Conservation (phyloP, 2,888 invertebrate genomes). For the Diogma glabrata region DNA sequence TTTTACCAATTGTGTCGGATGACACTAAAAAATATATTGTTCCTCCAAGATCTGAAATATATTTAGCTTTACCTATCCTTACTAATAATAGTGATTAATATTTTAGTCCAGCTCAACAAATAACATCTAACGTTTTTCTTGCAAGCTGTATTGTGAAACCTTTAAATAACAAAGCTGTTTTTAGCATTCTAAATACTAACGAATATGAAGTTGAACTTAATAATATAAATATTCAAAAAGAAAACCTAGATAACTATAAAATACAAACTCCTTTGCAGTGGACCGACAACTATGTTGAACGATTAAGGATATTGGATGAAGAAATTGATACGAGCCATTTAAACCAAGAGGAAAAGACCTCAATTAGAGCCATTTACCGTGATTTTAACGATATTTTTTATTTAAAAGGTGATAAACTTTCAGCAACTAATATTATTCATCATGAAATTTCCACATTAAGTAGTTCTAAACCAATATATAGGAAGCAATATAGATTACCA, state of each 20-base stretch:
- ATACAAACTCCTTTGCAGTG: neutral
- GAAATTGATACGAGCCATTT: neutral
- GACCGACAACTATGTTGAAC: neutral
- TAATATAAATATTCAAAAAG: neutral
- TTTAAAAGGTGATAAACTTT: conserved; percentile 9
- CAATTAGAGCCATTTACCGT: neutral
- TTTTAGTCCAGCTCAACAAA: neutral
- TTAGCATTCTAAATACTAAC: conserved; percentile 4
- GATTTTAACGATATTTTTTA: conserved; percentile 7
- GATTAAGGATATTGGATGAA: neutral
- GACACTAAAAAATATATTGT: neutral
- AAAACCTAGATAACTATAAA: neutral
- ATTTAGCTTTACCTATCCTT: neutral
- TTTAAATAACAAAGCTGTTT: neutral
- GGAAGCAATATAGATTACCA: conserved; percentile 2
- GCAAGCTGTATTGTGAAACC: neutral
- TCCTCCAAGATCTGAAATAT: neutral
- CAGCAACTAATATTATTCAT: neutral
- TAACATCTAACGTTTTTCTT: neutral
- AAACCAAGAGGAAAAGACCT: neutral
- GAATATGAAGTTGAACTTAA: neutral
- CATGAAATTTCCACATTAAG: neutral
- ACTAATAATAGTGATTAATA: neutral
- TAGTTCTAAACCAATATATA: conserved; percentile 1
- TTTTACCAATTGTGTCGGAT: too few relatives aligned